Evolutionary conservation across 2,888 invertebrate genomes (phyloP), one percentile per base, ranked within the genome.

Genomic region (Macropis europaea): DNA sequence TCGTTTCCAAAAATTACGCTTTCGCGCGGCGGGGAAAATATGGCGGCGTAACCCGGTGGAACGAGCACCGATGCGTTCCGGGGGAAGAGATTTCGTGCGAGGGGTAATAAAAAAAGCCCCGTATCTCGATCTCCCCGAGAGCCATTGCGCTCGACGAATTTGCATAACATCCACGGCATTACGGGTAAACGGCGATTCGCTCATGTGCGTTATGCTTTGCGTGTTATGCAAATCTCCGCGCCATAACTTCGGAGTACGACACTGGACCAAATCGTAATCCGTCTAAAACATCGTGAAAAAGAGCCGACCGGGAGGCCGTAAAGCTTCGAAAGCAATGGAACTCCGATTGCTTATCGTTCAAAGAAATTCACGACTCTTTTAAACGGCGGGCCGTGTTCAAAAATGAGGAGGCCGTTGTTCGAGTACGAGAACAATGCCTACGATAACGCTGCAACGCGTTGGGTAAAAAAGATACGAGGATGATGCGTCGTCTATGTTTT

Each of bases 101-200:
- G 6, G 36, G 11, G n/a, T n/a, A n/a, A n/a, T 19, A 74, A 43
- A 67, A 73, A 73, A 74, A 62, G 47, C 2, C 47, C 67, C 42
- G 56, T 62, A 74, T 66, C 59, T 54, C 53, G 57, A 64, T 50
- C 63, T 45, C 17, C 24, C 56, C 26, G 32, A 13, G 40, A 56
- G 38, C 6, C 48, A 15, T 61, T 57, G 54, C 56, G 28, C 53
- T 45, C 19, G 28, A 5, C 6, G 38, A 38, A 66, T 76, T 72
- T 76, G 56, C 72, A 76, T 76, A 76, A 76, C 52, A 30, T 50
- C 48, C 59, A 15, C 54, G 54, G 47, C 42, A 54, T 64, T 71
- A 50, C 28, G 52, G 42, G 59, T 62, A 77, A 73, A 71, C 45
- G 54, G 26, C 19, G 38, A 68, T 66, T 52, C 38, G 32, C 48